A percentile compares a stretch with the other conserved stretches of the same genome.
Evolutionary conservation across 2,797 vertebrate species (phyloP).

Genomic region (Mormyrops attenuatus): DNA sequence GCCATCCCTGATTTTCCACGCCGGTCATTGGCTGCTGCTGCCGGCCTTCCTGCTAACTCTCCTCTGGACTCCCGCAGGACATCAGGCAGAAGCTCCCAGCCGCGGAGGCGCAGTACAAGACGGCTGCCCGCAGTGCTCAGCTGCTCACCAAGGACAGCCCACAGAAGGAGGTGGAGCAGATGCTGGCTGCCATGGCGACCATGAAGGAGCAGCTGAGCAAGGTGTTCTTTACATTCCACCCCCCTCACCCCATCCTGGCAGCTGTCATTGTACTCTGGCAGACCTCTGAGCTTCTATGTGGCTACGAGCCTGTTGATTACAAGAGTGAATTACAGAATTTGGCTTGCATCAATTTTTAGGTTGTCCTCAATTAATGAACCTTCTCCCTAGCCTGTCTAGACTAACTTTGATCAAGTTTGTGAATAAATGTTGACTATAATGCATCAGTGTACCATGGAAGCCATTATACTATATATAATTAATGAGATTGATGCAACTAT

Average conservation of each 20-base stretch:
- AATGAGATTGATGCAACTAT: neutral
- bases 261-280: neutral
- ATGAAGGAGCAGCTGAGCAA: constrained; percentile 87
- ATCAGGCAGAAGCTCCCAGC: constrained; percentile 83
- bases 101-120: constrained; percentile 87
- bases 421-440: neutral
- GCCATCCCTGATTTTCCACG: neutral
- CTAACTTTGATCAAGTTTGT: neutral
- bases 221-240: constrained; percentile 50
- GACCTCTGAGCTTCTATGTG: neutral
- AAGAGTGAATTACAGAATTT: neutral
- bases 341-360: neutral
- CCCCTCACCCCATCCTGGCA: neutral
- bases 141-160: constrained; percentile 85
- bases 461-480: neutral
- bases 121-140: constrained; percentile 75
- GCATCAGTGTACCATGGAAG: neutral
- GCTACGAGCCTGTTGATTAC: neutral
- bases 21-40: neutral
- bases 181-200: constrained; percentile 70
- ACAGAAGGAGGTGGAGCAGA: constrained; percentile 78
- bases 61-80: constrained; percentile 57
- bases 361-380: neutral
- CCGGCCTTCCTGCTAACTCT: neutral
- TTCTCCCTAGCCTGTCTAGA: neutral